These are phyloP conservation scores for Ginglymostoma cirratum DNA, from an alignment of 2,113 vertebrate genomes.

Conservation along the genomic window DNA sequence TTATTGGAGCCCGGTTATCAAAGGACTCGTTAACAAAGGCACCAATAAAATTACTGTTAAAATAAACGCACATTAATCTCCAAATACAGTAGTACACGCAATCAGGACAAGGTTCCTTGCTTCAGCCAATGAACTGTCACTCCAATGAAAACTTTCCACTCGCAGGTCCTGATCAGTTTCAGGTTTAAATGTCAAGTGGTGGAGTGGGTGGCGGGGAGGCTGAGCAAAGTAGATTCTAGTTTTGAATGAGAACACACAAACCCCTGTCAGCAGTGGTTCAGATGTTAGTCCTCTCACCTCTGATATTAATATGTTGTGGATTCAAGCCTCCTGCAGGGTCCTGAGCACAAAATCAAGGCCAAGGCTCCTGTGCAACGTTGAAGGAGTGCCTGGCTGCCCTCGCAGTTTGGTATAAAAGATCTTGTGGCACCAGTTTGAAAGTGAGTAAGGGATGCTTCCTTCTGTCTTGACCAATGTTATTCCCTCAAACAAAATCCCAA, in stretches of 20 bases:
- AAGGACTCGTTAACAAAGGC: slow-evolving; percentile 70
- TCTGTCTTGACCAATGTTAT: neutral
- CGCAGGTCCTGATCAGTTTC: neutral
- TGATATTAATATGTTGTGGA: neutral
- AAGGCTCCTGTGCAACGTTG: neutral
- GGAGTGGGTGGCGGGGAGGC: neutral
- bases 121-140: neutral
- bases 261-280: neutral
- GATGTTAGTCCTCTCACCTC: neutral
- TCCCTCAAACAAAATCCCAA: neutral
- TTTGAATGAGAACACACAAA: neutral
- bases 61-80: slow-evolving; percentile 62
- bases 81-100: slow-evolving; percentile 23
- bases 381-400: neutral
- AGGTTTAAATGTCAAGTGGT: neutral
- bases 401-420: neutral
- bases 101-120: slow-evolving; percentile 27
- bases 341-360: neutral
- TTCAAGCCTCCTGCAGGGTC: neutral
- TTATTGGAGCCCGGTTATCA: slow-evolving; percentile 63
- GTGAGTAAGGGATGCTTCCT: neutral
- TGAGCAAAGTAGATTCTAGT: neutral
- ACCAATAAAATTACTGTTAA: slow-evolving; percentile 59
- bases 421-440: neutral
- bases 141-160: slow-evolving; percentile 38